phyloP scores from a whole-genome alignment of 2,888 invertebrate genomes.

The Timandra comae region DNA sequence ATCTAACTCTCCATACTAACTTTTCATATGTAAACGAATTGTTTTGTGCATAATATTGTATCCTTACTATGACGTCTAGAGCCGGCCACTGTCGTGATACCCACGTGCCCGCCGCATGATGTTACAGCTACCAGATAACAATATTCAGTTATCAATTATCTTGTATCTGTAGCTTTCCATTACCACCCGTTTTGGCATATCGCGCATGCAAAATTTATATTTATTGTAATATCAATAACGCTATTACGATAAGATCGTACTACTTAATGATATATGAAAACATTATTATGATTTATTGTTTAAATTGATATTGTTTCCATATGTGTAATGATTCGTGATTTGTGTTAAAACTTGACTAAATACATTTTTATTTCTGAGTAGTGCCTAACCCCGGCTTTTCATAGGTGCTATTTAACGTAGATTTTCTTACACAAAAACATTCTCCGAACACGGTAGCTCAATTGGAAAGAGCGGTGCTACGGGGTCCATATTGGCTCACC shows the following conservation, averaged over 20 bases:
- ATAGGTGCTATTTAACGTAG: too few species aligned
- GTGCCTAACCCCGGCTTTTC: too few species aligned
- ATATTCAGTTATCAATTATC: conserved; percentile 25
- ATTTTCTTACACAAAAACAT: too few species aligned
- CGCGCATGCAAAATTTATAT: conserved; percentile 8
- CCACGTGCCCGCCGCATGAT: conserved; percentile 18
- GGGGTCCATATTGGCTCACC: too few species aligned
- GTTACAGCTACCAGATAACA: conserved; percentile 14
- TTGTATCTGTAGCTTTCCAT: conserved; percentile 31
- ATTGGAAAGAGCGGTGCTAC: too few species aligned
- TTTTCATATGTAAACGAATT: too few species aligned
- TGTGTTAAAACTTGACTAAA: not conserved
- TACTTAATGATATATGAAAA: conserved; percentile 3
- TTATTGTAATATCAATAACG: conserved; percentile 1
- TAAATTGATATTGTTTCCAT: not conserved
- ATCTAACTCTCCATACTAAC: too few species aligned
- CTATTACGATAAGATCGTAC: conserved; percentile 9
- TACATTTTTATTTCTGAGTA: too few species aligned
- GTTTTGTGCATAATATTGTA: too few species aligned
- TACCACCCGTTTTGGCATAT: not conserved
- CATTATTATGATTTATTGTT: conserved; percentile 6
- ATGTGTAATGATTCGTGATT: not conserved
- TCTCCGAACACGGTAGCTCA: too few species aligned
- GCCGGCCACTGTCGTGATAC: conserved; percentile 19
- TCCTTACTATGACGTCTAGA: too few species aligned